phyloP scores from a whole-genome alignment of 2,797 vertebrate species.

The Alcedo atthis region DNA sequence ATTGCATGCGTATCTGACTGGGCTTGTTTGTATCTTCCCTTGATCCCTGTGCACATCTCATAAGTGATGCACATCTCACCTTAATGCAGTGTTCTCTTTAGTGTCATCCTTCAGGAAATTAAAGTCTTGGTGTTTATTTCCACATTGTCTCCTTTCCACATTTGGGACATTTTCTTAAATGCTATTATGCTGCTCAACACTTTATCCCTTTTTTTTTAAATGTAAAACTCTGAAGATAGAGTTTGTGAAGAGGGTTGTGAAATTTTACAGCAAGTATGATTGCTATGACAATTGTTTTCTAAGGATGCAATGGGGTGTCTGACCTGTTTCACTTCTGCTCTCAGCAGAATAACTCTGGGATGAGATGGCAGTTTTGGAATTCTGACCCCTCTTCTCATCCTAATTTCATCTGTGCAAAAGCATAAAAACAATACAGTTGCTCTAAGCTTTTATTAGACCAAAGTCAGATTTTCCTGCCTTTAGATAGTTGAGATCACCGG shows the following conservation, averaged over 20 bases:
- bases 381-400: background rate
- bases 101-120: background rate
- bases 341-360: background rate
- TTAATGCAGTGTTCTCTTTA: background rate
- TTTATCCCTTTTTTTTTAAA: background rate
- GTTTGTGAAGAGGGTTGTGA: background rate
- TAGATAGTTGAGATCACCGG: background rate
- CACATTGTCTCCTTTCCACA: background rate
- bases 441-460: background rate
- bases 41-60: background rate
- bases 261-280: background rate
- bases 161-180: background rate
- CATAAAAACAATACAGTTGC: background rate
- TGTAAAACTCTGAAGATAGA: background rate
- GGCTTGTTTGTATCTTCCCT: background rate
- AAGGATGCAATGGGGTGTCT: background rate
- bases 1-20: background rate
- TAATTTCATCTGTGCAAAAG: background rate
- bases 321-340: background rate
- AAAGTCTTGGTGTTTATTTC: background rate
- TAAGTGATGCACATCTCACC: background rate
- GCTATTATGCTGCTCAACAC: background rate
- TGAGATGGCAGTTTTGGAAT: background rate
- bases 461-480: background rate
- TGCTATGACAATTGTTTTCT: background rate